Evolutionary conservation across 2,888 invertebrate species (phyloP).

Genomic region (Caenorhabditis uteleia): DNA sequence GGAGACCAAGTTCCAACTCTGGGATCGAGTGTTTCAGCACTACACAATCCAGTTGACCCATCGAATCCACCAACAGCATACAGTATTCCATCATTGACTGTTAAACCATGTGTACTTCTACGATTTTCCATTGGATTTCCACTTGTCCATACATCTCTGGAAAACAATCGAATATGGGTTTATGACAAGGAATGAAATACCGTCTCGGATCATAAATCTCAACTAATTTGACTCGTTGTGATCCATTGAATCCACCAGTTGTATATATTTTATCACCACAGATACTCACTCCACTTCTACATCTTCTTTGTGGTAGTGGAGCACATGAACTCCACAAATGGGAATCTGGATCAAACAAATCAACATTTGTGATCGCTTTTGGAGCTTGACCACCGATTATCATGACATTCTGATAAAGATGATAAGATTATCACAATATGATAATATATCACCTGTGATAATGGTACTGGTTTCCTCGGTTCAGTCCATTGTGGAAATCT

Average conservation of each 20-base stretch:
- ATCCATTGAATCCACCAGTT: constrained; percentile 43
- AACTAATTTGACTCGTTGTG: constrained; percentile 31
- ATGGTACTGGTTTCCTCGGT: constrained; percentile 31
- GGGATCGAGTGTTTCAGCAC: constrained; percentile 75
- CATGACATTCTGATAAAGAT: constrained; percentile 27
- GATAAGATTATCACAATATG: background rate
- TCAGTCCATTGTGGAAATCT: constrained; percentile 16
- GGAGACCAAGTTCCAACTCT: constrained; percentile 33
- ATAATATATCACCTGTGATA: constrained; percentile 18
- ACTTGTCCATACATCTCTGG: constrained; percentile 33
- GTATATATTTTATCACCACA: constrained; percentile 30
- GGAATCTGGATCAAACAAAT: constrained; percentile 35
- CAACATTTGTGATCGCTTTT: constrained; percentile 39
- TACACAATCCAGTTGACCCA: constrained; percentile 87
- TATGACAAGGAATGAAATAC: background rate
- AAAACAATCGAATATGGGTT: background rate
- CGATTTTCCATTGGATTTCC: constrained; percentile 30
- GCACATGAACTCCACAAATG: constrained; percentile 32
- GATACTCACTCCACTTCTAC: constrained; percentile 36
- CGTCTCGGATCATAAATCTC: constrained; percentile 33
- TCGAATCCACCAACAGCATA: constrained; percentile 96
- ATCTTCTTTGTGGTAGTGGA: constrained; percentile 37
- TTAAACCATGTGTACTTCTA: constrained; percentile 81
- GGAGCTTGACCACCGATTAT: constrained; percentile 42
- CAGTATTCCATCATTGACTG: constrained; percentile 90